phyloP scores from a whole-genome alignment of 2,113 vertebrate genomes.

The Triplophysa tibetana region DNA sequence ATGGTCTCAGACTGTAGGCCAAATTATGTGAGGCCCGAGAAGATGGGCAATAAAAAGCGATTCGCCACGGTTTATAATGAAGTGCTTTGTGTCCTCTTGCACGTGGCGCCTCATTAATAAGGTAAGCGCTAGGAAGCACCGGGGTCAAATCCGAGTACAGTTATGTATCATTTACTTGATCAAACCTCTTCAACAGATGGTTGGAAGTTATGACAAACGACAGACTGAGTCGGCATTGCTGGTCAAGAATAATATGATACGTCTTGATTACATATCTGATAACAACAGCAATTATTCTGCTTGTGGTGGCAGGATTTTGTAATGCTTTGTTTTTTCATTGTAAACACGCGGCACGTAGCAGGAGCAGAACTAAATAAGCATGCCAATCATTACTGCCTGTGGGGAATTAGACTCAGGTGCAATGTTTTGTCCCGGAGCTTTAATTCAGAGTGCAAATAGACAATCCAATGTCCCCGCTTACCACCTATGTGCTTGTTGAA shows the following conservation, averaged over 20 bases:
- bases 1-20: slow-evolving; percentile 16
- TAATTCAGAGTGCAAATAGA: slow-evolving; percentile 33
- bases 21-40: slow-evolving; percentile 12
- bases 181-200: neutral
- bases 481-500: slow-evolving; percentile 22
- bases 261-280: neutral
- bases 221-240: neutral
- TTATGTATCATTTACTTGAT: slow-evolving; percentile 2
- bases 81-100: slow-evolving; percentile 35
- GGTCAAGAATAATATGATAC: neutral
- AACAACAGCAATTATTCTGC: slow-evolving; percentile 1
- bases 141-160: neutral
- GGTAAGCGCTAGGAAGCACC: neutral
- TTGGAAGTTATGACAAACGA: neutral
- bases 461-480: slow-evolving; percentile 19
- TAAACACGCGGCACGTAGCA: neutral
- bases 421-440: slow-evolving; percentile 17
- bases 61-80: slow-evolving; percentile 31
- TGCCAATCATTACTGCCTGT: slow-evolving; percentile 31
- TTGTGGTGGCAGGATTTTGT: neutral
- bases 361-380: slow-evolving; percentile 26
- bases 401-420: slow-evolving; percentile 24
- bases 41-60: slow-evolving; percentile 9
- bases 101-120: slow-evolving; percentile 16
- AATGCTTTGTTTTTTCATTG: slow-evolving; percentile 22